Percentiles rank a stretch among this genome's conserved stretches.
phyloP scores from a whole-genome alignment of 2,888 invertebrate genomes.

The Ochlodes sylvanus region DNA sequence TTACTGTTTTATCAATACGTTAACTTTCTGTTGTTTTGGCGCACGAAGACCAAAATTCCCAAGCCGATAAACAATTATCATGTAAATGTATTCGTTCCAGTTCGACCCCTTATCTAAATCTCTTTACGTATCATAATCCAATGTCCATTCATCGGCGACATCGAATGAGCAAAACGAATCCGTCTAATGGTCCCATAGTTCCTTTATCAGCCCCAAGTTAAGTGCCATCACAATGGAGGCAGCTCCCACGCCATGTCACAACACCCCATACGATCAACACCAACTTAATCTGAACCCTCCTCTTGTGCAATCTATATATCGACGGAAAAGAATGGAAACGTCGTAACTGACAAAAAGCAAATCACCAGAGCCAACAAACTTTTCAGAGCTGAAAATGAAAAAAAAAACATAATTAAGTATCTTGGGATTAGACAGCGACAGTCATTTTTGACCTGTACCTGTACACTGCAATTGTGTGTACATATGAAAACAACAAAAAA shows the following conservation, averaged over 20 bases:
- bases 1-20: neutral
- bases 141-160: constrained; percentile 76
- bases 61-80: constrained; percentile 6
- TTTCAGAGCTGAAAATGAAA: no score
- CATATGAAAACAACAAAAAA: no score
- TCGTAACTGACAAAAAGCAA: no score
- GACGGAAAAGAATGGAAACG: no score
- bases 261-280: constrained; percentile 70
- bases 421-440: no score
- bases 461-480: no score
- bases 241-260: constrained; percentile 83
- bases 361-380: no score
- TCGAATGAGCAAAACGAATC: constrained; percentile 83
- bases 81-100: constrained; percentile 51
- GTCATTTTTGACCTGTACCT: no score
- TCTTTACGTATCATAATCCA: constrained; percentile 78
- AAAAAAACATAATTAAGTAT: no score
- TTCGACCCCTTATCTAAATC: constrained; percentile 59
- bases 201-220: constrained; percentile 79
- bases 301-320: constrained; percentile 38
- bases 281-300: constrained; percentile 52
- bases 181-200: constrained; percentile 79
- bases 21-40: neutral
- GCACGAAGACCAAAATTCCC: constrained; percentile 6
- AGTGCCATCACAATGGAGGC: constrained; percentile 78